Evolutionary conservation across 2,888 invertebrate genomes (phyloP).

Genomic region (Microchrysa polita): DNA sequence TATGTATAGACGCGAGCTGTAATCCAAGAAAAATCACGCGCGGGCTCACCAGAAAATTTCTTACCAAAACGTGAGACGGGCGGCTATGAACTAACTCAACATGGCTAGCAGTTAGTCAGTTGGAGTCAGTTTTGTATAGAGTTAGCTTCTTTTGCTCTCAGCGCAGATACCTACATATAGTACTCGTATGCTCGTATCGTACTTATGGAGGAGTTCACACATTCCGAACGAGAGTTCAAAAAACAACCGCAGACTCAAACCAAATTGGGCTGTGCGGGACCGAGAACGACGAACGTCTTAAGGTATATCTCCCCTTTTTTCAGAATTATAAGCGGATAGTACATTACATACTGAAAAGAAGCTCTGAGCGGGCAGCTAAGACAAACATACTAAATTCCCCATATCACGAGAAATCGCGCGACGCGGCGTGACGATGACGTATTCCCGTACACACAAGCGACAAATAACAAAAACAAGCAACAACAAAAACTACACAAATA

Average conservation of each 20-base stretch:
- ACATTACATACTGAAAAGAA: too few relatives aligned
- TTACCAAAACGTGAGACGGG: constrained; percentile 19
- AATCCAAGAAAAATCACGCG: constrained; percentile 37
- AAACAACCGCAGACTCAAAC: constrained; percentile 15
- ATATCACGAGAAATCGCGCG: not conserved
- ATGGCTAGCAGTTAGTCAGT: not conserved
- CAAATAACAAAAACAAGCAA: not conserved
- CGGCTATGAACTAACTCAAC: not conserved
- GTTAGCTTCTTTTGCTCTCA: too few relatives aligned
- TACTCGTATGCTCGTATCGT: too few relatives aligned
- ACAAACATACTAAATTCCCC: not conserved
- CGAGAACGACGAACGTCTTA: constrained; percentile 8
- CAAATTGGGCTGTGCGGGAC: not conserved
- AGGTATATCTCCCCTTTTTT: not conserved
- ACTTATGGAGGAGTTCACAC: too few relatives aligned
- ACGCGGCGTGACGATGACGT: constrained; percentile 18
- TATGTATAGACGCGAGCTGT: too few relatives aligned
- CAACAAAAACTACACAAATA: not conserved
- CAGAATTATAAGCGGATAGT: too few relatives aligned
- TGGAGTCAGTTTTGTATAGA: too few relatives aligned
- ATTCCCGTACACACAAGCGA: not conserved
- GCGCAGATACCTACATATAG: too few relatives aligned
- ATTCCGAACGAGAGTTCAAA: not conserved
- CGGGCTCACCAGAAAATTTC: not conserved
- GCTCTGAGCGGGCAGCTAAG: too few relatives aligned